These are phyloP conservation scores for Numenius phaeopus DNA, from an alignment of 2,797 vertebrate genomes.

Conservation along the genomic window DNA sequence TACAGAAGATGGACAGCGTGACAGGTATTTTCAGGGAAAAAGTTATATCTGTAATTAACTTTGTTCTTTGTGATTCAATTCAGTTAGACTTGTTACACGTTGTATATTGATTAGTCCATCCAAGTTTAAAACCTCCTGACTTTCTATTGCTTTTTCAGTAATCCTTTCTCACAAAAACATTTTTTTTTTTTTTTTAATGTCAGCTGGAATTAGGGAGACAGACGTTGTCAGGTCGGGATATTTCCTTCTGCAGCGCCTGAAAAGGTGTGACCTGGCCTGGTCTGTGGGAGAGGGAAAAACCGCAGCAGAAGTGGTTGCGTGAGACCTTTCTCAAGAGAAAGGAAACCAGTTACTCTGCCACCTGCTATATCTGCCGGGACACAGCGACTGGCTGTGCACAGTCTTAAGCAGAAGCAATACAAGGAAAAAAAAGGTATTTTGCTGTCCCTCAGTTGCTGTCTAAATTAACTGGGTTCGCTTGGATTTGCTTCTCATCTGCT, in stretches of 20 bases:
- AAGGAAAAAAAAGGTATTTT: not conserved
- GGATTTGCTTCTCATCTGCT: conserved; percentile 13
- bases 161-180: not conserved
- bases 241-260: not conserved
- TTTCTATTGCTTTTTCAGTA: not conserved
- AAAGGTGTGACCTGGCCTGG: not conserved
- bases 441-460: not conserved
- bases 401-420: not conserved
- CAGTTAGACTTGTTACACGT: not conserved
- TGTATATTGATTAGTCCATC: not conserved
- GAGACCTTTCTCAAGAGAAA: not conserved
- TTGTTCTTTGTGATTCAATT: not conserved
- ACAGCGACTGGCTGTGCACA: not conserved
- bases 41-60: not conserved
- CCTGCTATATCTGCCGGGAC: not conserved
- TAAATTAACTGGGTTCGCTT: conserved; percentile 19
- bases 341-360: not conserved
- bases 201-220: not conserved
- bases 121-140: not conserved
- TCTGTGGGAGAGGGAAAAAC: not conserved
- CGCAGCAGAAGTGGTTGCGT: not conserved
- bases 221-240: not conserved
- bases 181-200: not conserved
- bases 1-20: not conserved
- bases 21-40: not conserved